Conservation (phyloP, 2,888 invertebrate genomes). For the Phyto melanocephala region DNA sequence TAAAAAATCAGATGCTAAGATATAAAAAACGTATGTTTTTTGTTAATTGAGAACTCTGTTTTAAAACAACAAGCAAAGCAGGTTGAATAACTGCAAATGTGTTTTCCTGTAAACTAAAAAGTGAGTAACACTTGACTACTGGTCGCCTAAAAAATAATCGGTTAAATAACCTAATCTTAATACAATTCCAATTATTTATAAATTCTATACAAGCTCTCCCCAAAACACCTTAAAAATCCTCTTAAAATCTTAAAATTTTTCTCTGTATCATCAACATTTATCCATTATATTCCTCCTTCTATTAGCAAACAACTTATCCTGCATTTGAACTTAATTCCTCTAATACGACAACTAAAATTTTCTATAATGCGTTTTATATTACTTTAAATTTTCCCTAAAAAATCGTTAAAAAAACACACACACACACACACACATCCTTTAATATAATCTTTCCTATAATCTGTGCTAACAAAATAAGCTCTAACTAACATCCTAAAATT, state of each 20-base stretch:
- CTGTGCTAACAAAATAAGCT: constrained; percentile 60
- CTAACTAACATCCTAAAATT: constrained; percentile 60
- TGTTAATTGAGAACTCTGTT: too few species aligned
- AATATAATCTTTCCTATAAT: constrained; percentile 52
- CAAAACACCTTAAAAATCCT: background rate
- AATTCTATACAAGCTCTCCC: too few species aligned
- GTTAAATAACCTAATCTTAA: too few species aligned
- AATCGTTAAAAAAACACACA: background rate
- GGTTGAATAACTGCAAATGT: too few species aligned
- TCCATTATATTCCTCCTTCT: background rate
- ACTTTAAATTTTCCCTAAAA: background rate
- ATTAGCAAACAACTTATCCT: constrained; percentile 12
- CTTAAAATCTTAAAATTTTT: background rate
- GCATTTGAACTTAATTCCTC: background rate
- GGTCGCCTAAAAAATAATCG: too few species aligned
- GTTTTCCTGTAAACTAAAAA: too few species aligned
- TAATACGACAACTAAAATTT: constrained; percentile 27
- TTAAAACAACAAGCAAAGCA: too few species aligned
- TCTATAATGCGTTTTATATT: background rate
- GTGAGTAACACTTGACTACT: too few species aligned
- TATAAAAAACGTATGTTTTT: too few species aligned
- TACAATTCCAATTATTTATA: too few species aligned
- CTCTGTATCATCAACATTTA: background rate
- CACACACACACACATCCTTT: constrained; percentile 11
- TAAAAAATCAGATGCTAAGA: too few species aligned